phyloP scores from a whole-genome alignment of 2,797 vertebrate genomes.

The Hydrocynus forskahlii region DNA sequence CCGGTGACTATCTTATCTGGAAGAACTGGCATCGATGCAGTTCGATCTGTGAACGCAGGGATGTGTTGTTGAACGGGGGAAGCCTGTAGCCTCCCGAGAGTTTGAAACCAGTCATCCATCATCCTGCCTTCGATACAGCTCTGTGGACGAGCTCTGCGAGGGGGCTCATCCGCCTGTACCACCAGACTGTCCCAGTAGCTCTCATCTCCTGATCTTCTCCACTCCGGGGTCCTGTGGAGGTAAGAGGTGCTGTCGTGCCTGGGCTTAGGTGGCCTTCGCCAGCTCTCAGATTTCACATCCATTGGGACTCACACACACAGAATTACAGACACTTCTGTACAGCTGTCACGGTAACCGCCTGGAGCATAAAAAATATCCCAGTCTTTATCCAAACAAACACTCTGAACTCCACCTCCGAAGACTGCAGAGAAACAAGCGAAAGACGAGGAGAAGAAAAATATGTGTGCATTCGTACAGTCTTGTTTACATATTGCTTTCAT shows the following conservation, averaged over 20 bases:
- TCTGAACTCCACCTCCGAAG: not conserved
- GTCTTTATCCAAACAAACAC: not conserved
- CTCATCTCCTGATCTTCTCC: slow-evolving; percentile 74
- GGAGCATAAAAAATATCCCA: slow-evolving; percentile 9
- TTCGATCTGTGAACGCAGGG: slow-evolving; percentile 54
- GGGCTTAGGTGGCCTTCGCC: slow-evolving; percentile 63
- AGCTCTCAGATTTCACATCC: slow-evolving; percentile 68
- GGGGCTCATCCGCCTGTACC: slow-evolving; percentile 53
- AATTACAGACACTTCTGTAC: slow-evolving; percentile 59
- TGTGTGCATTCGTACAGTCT: too few species aligned
- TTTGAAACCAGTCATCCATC: slow-evolving; percentile 72
- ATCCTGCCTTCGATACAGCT: slow-evolving; percentile 75
- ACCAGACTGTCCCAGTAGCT: slow-evolving; percentile 66
- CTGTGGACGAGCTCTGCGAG: slow-evolving; percentile 64
- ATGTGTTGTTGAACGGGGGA: slow-evolving; percentile 28
- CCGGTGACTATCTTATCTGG: slow-evolving; percentile 36
- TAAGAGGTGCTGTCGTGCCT: slow-evolving; percentile 68
- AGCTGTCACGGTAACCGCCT: slow-evolving; percentile 45
- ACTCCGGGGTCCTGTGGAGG: slow-evolving; percentile 57
- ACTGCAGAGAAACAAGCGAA: not conserved
- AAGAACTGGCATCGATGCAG: slow-evolving; percentile 60
- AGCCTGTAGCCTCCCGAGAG: slow-evolving; percentile 64
- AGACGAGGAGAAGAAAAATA: not conserved
- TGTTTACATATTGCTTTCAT: too few species aligned
- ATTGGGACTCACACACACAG: slow-evolving; percentile 58